Conservation (phyloP, 2,113 vertebrate genomes). For the Stercorarius parasiticus region DNA sequence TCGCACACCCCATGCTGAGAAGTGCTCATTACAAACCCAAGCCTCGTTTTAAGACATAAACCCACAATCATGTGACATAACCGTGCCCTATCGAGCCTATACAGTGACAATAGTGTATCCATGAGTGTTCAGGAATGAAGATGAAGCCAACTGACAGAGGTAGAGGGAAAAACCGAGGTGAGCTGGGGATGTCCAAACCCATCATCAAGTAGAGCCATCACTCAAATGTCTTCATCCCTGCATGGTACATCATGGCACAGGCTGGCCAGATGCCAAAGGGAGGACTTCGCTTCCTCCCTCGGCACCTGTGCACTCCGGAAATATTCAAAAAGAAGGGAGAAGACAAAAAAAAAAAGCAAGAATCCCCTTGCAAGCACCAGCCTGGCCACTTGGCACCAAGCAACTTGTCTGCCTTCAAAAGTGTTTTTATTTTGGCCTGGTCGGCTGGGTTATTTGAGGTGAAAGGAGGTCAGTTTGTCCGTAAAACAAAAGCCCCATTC, state of each 20-base stretch:
- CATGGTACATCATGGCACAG: background rate
- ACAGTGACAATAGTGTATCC: rapidly evolving
- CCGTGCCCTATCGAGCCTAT: rapidly evolving
- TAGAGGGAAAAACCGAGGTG: background rate
- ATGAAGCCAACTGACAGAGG: background rate
- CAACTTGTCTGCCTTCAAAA: conserved; percentile 28
- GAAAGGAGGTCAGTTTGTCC: conserved; percentile 51
- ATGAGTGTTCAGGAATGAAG: background rate
- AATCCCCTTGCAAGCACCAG: background rate
- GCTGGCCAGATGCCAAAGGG: background rate
- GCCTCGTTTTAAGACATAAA: background rate
- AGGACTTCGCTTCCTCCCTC: background rate
- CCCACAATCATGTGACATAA: rapidly evolving
- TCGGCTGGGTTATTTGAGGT: conserved; percentile 55
- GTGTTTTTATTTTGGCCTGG: conserved; percentile 60
- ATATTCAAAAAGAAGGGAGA: background rate
- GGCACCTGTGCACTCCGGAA: background rate
- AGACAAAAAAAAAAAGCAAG: background rate
- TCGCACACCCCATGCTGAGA: background rate
- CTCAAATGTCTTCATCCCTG: background rate
- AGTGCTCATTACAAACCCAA: background rate
- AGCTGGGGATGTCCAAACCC: background rate
- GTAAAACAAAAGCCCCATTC: conserved; percentile 59
- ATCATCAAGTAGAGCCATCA: background rate
- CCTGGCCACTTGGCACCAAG: conserved; percentile 13